phyloP scores from a whole-genome alignment of 2,113 vertebrate species.

The Rostratula benghalensis region DNA sequence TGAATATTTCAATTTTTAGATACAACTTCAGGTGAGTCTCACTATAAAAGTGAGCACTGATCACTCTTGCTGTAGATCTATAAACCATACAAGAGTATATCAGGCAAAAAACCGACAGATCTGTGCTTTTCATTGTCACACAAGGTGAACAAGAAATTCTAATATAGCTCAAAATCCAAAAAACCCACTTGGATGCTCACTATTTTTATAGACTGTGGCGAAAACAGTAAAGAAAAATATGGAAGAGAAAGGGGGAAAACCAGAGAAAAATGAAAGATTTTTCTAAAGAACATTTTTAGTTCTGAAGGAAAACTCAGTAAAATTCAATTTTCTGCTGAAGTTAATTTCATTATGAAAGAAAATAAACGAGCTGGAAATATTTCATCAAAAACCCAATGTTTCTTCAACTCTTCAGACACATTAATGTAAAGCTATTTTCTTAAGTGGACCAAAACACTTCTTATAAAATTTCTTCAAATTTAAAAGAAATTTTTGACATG shows the following conservation, averaged over 20 bases:
- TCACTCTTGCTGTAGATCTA: neutral
- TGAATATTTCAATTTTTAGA: neutral
- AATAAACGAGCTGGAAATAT: neutral
- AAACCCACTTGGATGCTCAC: neutral
- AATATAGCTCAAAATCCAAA: neutral
- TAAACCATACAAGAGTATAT: neutral
- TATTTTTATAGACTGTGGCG: neutral
- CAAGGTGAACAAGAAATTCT: neutral
- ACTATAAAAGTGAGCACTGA: neutral
- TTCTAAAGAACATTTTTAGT: neutral
- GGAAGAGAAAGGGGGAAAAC: neutral
- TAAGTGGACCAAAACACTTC: neutral
- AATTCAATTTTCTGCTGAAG: neutral
- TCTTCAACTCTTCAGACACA: neutral
- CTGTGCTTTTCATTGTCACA: neutral
- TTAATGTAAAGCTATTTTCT: neutral
- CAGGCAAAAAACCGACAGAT: neutral
- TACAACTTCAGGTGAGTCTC: neutral
- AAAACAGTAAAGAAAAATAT: neutral
- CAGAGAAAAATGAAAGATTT: neutral
- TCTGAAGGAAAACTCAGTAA: neutral
- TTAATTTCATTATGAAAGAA: neutral
- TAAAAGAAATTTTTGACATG: neutral
- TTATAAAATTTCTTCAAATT: neutral
- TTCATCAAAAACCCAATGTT: neutral